These are phyloP conservation scores for Denticeps clupeoides DNA, from an alignment of 2,797 vertebrate genomes.

Conservation along the genomic window DNA sequence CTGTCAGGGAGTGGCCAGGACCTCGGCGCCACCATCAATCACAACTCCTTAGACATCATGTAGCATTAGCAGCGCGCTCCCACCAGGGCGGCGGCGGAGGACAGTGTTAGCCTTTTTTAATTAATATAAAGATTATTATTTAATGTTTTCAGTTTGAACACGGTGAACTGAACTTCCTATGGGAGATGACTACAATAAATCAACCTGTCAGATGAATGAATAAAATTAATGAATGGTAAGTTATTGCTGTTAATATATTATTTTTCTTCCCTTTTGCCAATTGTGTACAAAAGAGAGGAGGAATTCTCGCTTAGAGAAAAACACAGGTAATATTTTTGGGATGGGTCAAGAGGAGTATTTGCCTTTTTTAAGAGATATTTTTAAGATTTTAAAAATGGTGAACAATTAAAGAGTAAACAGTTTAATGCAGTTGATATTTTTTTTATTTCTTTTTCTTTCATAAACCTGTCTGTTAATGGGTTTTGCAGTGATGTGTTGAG, in stretches of 20 bases:
- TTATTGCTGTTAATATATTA: constrained; percentile 69
- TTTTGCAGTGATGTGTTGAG: constrained; percentile 54
- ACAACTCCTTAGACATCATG: constrained; percentile 93
- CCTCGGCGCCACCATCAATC: constrained; percentile 80
- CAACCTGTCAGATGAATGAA: constrained; percentile 50
- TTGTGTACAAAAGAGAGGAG: constrained; percentile 53
- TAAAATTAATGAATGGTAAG: constrained; percentile 64
- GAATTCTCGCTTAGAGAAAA: constrained; percentile 41
- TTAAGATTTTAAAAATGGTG: constrained; percentile 58
- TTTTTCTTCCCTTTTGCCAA: constrained; percentile 49
- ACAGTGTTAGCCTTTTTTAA: constrained; percentile 70
- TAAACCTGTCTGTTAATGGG: constrained; percentile 60
- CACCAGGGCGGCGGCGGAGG: constrained; percentile 40
- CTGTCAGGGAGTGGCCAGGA: constrained; percentile 73
- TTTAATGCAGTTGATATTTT: constrained; percentile 81
- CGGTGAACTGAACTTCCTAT: constrained; percentile 69
- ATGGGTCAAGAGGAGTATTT: constrained; percentile 47
- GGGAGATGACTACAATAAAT: constrained; percentile 64
- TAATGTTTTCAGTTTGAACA: constrained; percentile 78
- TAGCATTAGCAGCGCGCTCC: constrained; percentile 61
- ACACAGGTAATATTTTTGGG: constrained; percentile 56
- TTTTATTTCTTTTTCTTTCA: constrained; percentile 54
- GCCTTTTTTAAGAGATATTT: constrained; percentile 64
- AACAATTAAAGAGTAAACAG: constrained; percentile 52
- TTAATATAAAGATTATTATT: constrained; percentile 74